A percentile compares a stretch with the other conserved stretches of the same genome.
Evolutionary conservation across 2,888 invertebrate species (phyloP).

Genomic region (Tipula lateralis): DNA sequence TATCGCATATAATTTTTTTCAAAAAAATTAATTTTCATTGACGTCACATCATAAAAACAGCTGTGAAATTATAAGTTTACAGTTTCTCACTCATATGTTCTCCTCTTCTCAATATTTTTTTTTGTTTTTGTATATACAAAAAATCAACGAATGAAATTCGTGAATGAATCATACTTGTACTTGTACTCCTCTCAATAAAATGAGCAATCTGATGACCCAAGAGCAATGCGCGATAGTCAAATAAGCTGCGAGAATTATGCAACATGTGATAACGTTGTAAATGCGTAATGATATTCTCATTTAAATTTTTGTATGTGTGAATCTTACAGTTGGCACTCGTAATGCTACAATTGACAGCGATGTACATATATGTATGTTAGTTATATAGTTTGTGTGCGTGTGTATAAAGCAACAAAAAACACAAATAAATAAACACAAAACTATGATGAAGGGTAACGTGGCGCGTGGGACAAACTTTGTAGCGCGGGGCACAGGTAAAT

Average conservation of each 20-base stretch:
- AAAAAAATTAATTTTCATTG: slow-evolving; percentile 24
- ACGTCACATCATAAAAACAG: slow-evolving; percentile 26
- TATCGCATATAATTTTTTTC: background rate
- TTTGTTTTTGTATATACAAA: background rate
- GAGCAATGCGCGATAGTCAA: background rate
- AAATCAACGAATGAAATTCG: background rate
- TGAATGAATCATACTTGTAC: background rate
- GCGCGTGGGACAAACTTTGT: background rate
- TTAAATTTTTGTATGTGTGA: background rate
- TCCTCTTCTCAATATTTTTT: background rate
- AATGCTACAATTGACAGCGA: background rate
- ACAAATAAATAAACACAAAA: background rate
- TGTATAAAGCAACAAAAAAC: background rate
- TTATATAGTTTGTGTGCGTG: background rate
- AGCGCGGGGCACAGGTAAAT: background rate
- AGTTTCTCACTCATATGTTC: background rate
- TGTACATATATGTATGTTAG: background rate
- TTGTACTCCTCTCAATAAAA: background rate
- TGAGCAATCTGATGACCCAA: background rate
- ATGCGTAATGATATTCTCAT: background rate
- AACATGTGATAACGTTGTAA: slow-evolving; percentile 28
- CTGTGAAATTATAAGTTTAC: background rate
- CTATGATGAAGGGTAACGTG: background rate
- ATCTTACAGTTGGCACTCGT: background rate
- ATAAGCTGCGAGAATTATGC: background rate